A percentile compares a stretch with the other conserved stretches of the same genome.
phyloP scores from a whole-genome alignment of 1,140 invertebrate genomes.

The Zaprionus ornatus region DNA sequence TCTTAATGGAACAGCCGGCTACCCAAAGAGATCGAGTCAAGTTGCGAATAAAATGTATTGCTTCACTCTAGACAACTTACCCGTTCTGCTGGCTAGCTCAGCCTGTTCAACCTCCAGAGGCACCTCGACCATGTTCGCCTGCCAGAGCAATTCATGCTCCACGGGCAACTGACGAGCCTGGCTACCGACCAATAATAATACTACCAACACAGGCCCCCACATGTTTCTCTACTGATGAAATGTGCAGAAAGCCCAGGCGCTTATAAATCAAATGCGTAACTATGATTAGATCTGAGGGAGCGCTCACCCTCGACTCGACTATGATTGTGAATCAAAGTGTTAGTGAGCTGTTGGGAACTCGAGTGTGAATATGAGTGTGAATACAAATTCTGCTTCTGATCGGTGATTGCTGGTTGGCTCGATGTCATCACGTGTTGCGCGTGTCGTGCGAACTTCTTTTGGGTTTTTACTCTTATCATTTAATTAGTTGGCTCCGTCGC shows the following conservation, averaged over 20 bases:
- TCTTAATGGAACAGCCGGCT: slow-evolving; percentile 69
- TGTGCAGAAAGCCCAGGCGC: slow-evolving; percentile 32
- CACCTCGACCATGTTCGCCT: slow-evolving; percentile 46
- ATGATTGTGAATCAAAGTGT: background rate
- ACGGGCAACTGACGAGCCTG: slow-evolving; percentile 54
- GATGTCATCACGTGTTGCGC: slow-evolving; percentile 52
- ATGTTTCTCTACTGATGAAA: slow-evolving; percentile 51
- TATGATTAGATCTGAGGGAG: slow-evolving; percentile 59
- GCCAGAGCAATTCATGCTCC: slow-evolving; percentile 47
- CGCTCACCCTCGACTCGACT: background rate
- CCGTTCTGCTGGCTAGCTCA: slow-evolving; percentile 33
- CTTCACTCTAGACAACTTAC: slow-evolving; percentile 25
- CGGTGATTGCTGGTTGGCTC: slow-evolving; percentile 39
- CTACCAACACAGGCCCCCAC: slow-evolving; percentile 57
- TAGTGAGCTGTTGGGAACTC: background rate
- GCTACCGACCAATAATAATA: slow-evolving; percentile 28
- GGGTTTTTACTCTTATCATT: slow-evolving; percentile 57
- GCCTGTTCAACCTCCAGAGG: slow-evolving; percentile 30
- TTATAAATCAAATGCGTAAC: slow-evolving; percentile 50
- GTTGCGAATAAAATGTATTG: no score
- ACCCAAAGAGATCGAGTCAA: background rate
- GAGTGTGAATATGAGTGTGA: background rate
- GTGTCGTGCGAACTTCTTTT: slow-evolving; percentile 45
- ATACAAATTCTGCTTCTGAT: slow-evolving; percentile 8
- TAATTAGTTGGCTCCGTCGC: slow-evolving; percentile 56